phyloP scores from a whole-genome alignment of 2,797 vertebrate genomes.

The Meriones psammophilus region DNA sequence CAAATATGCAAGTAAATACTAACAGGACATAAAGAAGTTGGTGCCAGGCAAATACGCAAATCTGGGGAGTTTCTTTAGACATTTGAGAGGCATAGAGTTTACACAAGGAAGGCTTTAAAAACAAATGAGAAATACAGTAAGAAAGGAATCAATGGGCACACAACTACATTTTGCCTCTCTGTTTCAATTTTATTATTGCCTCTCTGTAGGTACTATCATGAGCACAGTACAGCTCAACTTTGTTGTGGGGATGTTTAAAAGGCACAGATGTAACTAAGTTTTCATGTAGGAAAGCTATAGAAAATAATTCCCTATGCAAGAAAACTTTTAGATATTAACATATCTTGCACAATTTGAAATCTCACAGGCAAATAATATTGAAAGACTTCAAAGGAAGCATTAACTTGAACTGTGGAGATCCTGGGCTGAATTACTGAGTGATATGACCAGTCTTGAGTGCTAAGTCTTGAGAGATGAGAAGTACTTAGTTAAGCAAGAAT shows the following conservation, averaged over 20 bases:
- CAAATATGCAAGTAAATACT: background rate
- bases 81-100: background rate
- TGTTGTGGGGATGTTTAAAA: background rate
- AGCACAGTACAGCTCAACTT: background rate
- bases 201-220: background rate
- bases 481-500: background rate
- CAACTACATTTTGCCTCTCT: background rate
- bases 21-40: background rate
- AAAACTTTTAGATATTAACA: background rate
- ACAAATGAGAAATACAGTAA: background rate
- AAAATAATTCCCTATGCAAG: background rate
- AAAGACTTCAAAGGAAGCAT: background rate
- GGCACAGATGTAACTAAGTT: background rate
- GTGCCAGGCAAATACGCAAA: background rate
- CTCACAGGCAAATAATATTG: background rate
- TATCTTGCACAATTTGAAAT: background rate
- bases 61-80: background rate
- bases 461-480: conserved; percentile 3
- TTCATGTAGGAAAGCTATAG: background rate
- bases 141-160: background rate
- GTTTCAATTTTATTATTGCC: background rate
- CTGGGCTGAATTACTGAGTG: background rate
- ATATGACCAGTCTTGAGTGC: background rate
- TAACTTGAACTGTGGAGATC: background rate
- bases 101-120: background rate